Evolutionary conservation across 2,113 vertebrate genomes (phyloP).

Genomic region (Sylvia atricapilla): DNA sequence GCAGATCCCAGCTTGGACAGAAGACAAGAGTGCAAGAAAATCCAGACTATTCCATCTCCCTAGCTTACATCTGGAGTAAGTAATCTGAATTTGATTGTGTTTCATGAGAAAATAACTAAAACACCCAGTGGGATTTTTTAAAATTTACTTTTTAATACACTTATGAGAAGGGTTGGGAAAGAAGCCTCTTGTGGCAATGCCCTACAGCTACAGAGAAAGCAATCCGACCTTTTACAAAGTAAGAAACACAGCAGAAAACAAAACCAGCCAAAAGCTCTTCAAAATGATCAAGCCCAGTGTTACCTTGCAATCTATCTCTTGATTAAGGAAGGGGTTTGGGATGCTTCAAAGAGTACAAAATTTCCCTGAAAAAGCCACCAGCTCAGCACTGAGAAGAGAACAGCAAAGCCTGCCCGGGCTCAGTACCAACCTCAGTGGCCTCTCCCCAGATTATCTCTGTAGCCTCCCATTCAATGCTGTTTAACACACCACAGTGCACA

Average conservation of each 20-base stretch:
- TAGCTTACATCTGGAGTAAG: not conserved
- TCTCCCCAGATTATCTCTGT: not conserved
- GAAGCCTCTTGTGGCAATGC: not conserved
- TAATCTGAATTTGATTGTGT: not conserved
- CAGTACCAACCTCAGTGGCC: not conserved
- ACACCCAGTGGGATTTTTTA: not conserved
- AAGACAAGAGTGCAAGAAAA: not conserved
- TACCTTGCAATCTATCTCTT: not conserved
- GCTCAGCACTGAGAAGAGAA: not conserved
- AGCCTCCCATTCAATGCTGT: not conserved
- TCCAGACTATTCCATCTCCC: not conserved
- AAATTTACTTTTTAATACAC: not conserved
- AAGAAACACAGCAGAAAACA: not conserved
- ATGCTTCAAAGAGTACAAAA: not conserved
- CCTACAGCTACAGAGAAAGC: not conserved
- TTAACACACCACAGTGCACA: conserved; percentile 10
- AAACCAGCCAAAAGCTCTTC: not conserved
- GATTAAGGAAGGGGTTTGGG: not conserved
- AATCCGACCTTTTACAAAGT: not conserved
- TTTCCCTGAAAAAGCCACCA: not conserved
- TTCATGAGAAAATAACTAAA: not conserved
- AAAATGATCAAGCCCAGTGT: not conserved
- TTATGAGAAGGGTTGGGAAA: not conserved
- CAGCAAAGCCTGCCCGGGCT: not conserved
- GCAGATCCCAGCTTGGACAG: not conserved